phyloP scores from a whole-genome alignment of 2,113 vertebrate species.

The Mirounga angustirostris region DNA sequence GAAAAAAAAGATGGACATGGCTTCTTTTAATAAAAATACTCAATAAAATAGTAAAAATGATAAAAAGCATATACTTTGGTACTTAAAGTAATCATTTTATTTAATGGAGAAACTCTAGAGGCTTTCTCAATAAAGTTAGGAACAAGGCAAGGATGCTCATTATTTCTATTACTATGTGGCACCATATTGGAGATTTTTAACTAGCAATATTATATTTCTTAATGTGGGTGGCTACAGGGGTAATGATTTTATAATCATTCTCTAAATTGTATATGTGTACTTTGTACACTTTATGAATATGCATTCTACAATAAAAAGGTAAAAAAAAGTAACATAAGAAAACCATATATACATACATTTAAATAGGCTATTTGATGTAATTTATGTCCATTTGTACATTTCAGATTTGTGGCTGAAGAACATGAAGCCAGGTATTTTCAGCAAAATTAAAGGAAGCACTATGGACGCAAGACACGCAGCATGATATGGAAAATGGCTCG shows the following conservation, averaged over 20 bases:
- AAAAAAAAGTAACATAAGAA: not conserved
- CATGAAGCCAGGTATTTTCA: slow-evolving; percentile 45
- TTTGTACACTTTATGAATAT: not conserved
- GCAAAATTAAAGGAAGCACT: slow-evolving; percentile 34
- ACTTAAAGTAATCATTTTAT: slow-evolving; percentile 27
- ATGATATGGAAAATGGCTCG: slow-evolving; percentile 53
- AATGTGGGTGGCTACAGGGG: not conserved
- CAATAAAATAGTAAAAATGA: not conserved
- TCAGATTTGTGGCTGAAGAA: slow-evolving; percentile 31
- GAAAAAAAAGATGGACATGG: not conserved
- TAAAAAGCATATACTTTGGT: not conserved
- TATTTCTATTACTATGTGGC: not conserved
- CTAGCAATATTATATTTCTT: not conserved
- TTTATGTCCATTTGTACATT: slow-evolving; percentile 54
- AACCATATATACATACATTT: not conserved
- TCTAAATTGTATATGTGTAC: not conserved
- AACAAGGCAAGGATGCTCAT: not conserved
- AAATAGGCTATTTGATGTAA: not conserved
- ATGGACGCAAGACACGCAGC: not conserved
- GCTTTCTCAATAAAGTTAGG: not conserved
- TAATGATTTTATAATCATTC: slow-evolving; percentile 55
- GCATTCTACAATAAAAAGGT: slow-evolving; percentile 1
- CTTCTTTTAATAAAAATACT: not conserved
- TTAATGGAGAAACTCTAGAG: not conserved
- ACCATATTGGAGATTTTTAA: not conserved